phyloP scores from a whole-genome alignment of 2,888 invertebrate species.

The Pyrochroa serraticornis region DNA sequence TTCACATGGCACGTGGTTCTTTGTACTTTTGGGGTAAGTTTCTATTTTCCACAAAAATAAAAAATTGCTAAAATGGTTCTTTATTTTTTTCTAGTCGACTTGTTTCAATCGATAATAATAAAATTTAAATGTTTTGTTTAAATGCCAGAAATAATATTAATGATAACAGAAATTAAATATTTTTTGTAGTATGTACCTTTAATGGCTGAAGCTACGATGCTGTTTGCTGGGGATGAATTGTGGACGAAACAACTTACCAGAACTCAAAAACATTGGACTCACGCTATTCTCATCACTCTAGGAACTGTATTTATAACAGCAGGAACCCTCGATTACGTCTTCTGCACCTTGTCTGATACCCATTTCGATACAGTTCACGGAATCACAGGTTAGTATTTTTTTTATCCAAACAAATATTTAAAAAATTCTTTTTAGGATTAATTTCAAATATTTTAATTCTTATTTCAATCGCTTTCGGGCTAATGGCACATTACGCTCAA shows the following conservation, averaged over 20 bases:
- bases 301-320: constrained; percentile 37
- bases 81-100: no score
- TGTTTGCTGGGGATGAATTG: constrained; percentile 44
- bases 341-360: not conserved
- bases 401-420: no score
- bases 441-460: constrained; percentile 10
- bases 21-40: constrained; percentile 51
- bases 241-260: constrained; percentile 40
- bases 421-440: constrained; percentile 3
- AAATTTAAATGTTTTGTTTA: no score
- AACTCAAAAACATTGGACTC: constrained; percentile 39
- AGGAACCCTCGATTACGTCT: constrained; percentile 37
- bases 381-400: not conserved
- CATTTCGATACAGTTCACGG: not conserved
- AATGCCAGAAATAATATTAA: no score
- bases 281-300: constrained; percentile 40
- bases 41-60: not conserved
- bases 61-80: not conserved
- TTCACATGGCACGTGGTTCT: constrained; percentile 51
- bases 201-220: constrained; percentile 45
- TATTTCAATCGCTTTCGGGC: constrained; percentile 2
- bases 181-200: constrained; percentile 45
- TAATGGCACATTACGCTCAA: constrained; percentile 4
- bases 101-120: no score
- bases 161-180: no score